These are phyloP conservation scores for Troides helena DNA, from an alignment of 2,888 invertebrate genomes.

Conservation along the genomic window DNA sequence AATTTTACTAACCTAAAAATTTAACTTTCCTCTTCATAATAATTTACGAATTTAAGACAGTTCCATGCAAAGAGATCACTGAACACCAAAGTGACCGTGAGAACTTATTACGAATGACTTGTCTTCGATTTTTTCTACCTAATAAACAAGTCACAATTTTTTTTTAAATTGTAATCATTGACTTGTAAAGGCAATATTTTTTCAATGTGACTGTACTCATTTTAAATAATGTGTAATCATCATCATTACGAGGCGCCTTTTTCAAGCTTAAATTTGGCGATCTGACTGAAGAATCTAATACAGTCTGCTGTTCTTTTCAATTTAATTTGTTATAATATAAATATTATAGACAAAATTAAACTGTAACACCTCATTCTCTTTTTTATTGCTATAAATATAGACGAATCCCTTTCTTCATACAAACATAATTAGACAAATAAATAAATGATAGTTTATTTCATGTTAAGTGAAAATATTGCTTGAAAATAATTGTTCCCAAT, in stretches of 20 bases:
- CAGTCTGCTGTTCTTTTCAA: too few relatives aligned
- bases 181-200: too few relatives aligned
- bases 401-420: background rate
- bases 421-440: background rate
- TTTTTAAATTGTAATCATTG: too few relatives aligned
- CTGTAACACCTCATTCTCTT: background rate
- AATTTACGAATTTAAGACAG: background rate
- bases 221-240: background rate
- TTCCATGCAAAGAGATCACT: background rate
- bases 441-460: background rate
- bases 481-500: too few relatives aligned
- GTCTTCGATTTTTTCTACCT: background rate
- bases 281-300: too few relatives aligned
- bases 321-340: too few relatives aligned
- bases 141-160: too few relatives aligned
- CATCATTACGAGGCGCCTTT: too few relatives aligned
- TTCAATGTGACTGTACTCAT: background rate
- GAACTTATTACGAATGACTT: background rate
- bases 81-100: background rate
- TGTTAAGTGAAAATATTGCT: background rate
- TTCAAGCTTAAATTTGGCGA: too few relatives aligned
- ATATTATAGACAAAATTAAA: background rate
- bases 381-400: background rate
- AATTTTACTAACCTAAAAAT: background rate
- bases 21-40: too few relatives aligned